Evolutionary conservation across 2,797 vertebrate genomes (phyloP), one percentile per base, ranked within the genome.

Genomic region (Cryptoblepharus egeriae): DNA sequence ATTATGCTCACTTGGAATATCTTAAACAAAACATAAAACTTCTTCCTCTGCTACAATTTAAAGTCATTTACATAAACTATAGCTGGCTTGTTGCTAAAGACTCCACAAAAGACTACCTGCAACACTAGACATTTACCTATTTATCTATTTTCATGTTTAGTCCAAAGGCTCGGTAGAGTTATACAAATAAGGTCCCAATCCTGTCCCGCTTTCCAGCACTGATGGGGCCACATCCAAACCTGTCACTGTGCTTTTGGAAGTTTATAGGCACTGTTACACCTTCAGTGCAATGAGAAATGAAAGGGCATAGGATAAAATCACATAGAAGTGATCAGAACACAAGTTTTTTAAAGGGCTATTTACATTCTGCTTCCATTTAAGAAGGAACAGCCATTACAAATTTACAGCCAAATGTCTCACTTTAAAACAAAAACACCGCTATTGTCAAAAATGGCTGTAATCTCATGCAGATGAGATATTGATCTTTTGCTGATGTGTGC

Each of bases 381-480:
- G 82, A 45, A 79, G 73, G 49, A 85, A 68, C 26, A 85, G 79
- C 30, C 28, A 79, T 79, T 42, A 68, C 63, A 74, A 79, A 86
- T 87, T 90, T 79, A 82, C 70, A 79, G 49, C 30, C 85, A 85
- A 88, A 78, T 63, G 39, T 80, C 3, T 82, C 77, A 42, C 15
- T 70, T 82, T 78, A 68, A 63, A 42, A 42, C 39, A 42, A 67
- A 32, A 78, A 87, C 55, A 78, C 15, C 77, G 35, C 60, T 89
- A n/a, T 90, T 93, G 87, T 94, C 87, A 91, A 86, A 94, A 93
- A 49, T 89, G 85, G 42, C 83, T 93, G 75, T 92, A 94, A 93
- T 92, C 90, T 94, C 89, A 95, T 93, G 90, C 90, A 95, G 89
- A 93, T 93, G 87, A 77, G 77, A 90, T 94, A 94, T 94, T 95